These are phyloP conservation scores for Cichlasoma orientale DNA, from an alignment of 2,797 vertebrate species.

Conservation along the genomic window DNA sequence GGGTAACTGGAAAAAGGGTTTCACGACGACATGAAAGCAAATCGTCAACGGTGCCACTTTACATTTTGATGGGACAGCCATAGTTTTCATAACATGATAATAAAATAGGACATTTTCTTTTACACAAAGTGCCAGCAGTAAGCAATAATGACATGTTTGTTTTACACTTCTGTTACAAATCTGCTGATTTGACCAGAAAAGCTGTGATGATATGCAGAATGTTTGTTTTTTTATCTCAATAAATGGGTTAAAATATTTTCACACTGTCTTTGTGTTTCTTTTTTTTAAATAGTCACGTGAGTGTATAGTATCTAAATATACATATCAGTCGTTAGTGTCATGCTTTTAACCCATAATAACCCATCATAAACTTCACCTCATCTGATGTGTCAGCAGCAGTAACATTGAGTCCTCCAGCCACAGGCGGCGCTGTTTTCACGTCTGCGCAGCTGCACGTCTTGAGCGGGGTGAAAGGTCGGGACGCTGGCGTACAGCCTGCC, in stretches of 20 bases:
- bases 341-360: neutral
- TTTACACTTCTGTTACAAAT: neutral
- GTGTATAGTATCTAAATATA: too few species aligned
- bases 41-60: neutral
- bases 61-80: neutral
- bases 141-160: slow-evolving; percentile 33
- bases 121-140: slow-evolving; percentile 43
- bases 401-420: slow-evolving; percentile 56
- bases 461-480: neutral
- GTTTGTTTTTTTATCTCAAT: slow-evolving; percentile 20
- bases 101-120: neutral
- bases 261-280: neutral
- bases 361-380: neutral
- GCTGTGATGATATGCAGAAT: slow-evolving; percentile 14
- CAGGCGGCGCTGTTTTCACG: slow-evolving; percentile 25
- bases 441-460: rapidly evolving
- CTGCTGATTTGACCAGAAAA: slow-evolving; percentile 25
- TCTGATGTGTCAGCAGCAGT: neutral
- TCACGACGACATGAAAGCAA: neutral
- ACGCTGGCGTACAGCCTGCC: neutral
- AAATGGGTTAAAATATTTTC: slow-evolving; percentile 18
- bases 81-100: neutral
- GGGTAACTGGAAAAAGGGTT: slow-evolving; percentile 19
- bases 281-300: neutral
- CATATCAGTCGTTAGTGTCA: neutral